phyloP scores from a whole-genome alignment of 1,140 invertebrate species.

The Lepidurus arcticus region DNA sequence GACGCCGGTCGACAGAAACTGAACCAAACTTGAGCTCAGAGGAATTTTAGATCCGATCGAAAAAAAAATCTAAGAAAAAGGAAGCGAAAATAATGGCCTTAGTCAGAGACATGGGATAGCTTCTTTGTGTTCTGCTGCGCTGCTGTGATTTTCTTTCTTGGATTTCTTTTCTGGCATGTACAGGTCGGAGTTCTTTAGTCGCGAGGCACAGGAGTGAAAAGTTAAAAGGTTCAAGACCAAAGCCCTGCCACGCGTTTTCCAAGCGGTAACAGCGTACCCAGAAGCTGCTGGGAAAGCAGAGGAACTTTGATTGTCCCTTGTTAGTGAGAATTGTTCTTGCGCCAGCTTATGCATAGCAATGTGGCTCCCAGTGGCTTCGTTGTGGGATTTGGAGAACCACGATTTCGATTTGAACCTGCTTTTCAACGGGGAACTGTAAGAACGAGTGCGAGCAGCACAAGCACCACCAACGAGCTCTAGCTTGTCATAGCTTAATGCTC shows the following conservation, averaged over 20 bases:
- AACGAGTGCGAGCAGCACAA: not conserved
- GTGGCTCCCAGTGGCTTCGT: not conserved
- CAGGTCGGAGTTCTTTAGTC: not conserved
- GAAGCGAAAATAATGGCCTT: not conserved
- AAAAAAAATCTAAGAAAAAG: not conserved
- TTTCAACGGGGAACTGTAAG: not conserved
- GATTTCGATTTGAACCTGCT: slow-evolving; percentile 8
- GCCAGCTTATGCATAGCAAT: slow-evolving; percentile 19
- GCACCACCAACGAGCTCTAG: not conserved
- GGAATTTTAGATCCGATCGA: not conserved
- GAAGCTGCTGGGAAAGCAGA: not conserved
- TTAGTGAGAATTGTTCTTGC: slow-evolving; percentile 19
- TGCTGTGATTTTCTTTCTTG: not conserved
- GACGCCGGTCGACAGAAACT: not conserved
- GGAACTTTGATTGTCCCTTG: slow-evolving; percentile 10
- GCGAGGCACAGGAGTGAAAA: slow-evolving; percentile 1
- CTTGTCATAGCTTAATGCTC: not conserved
- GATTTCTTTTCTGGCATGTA: too few species aligned
- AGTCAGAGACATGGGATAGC: slow-evolving; percentile 17
- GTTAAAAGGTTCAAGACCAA: slow-evolving; percentile 11
- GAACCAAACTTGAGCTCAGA: not conserved
- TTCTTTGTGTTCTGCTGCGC: slow-evolving; percentile 14
- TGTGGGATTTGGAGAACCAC: not conserved
- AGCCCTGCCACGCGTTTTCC: slow-evolving; percentile 1
- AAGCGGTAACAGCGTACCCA: not conserved